phyloP scores from a whole-genome alignment of 2,113 vertebrate genomes.

The Platichthys stellatus region DNA sequence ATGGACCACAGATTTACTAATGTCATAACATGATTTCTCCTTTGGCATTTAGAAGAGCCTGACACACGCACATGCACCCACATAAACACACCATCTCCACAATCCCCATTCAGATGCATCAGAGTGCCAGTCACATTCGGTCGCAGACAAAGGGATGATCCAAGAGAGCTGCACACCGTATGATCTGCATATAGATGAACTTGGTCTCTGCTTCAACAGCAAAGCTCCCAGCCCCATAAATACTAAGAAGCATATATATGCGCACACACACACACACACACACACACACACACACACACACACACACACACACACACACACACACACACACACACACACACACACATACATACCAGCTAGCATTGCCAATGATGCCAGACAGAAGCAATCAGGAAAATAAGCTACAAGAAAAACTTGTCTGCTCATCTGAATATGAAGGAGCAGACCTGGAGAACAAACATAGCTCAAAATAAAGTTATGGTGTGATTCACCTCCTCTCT shows the following conservation, averaged over 20 bases:
- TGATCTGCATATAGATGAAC: constrained; percentile 83
- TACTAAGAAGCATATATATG: constrained; percentile 29
- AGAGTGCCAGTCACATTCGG: constrained; percentile 77
- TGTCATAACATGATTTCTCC: constrained; percentile 74
- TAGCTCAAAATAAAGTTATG: constrained; percentile 29
- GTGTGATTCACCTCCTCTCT: constrained; percentile 9
- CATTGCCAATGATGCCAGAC: constrained; percentile 23
- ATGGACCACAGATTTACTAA: constrained; percentile 63
- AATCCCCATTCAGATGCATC: constrained; percentile 51
- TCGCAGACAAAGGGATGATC: constrained; percentile 73
- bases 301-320: constrained; percentile 3
- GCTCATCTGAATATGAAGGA: constrained; percentile 26
- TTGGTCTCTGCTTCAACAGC: constrained; percentile 35
- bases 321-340: constrained; percentile 12
- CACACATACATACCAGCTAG: constrained; percentile 32
- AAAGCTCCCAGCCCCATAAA: constrained; percentile 41
- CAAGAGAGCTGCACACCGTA: constrained; percentile 58
- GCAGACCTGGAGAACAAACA: constrained; percentile 32
- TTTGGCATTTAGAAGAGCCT: constrained; percentile 70
- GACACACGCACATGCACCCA: background rate
- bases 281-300: constrained; percentile 4
- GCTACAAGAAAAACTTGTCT: constrained; percentile 12
- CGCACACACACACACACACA: background rate
- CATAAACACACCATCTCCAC: background rate
- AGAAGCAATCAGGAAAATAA: constrained; percentile 40